Evolutionary conservation across 1,140 invertebrate genomes (phyloP), one percentile per base, ranked within the genome.

Genomic region (Drosophila setifemur): DNA sequence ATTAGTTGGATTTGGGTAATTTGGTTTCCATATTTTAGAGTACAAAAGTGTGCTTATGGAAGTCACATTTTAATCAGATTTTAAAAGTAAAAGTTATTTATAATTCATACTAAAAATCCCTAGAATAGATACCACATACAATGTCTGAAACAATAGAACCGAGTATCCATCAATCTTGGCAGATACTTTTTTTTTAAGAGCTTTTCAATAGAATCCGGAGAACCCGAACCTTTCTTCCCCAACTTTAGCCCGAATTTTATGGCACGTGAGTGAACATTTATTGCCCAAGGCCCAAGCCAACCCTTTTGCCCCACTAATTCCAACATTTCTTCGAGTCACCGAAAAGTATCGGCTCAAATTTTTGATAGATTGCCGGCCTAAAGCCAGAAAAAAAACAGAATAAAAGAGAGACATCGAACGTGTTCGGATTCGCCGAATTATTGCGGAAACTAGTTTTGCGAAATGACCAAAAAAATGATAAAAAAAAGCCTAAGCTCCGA

Each of bases 331-430:
- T 37, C 28, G 18, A 33, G 31, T 49, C 52, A 45, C 11, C 11
- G 31, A 44, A 12, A 19, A 16, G 26, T 19, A 19, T 26, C 19
- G 11, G 29, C 49, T 37, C 25, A 53, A 83, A 85, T 83, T 85
- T 83, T 85, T 83, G 81, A 83, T 74, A 68, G 79, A 83, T 83
- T 40, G 69, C 40, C 57, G 40, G 57, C 70, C 60, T 37, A 9
- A 48, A 25, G 55, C 67, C 25, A 4, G 19, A 26, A 44, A 33
- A 7, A 28, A 33, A 7, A 54, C 12, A 18, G 14, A 2, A 16
- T n/a, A n/a, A n/a, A n/a, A n/a, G n/a, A 37, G 33, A 37, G 16
- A 37, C 12, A 18, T 7, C 12, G 5, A 66, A 47, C 55, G 37
- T 55, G 35, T 29, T 67, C 19, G 28, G 69, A 39, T 85, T 85